A percentile compares a stretch with the other conserved stretches of the same genome.
phyloP scores from a whole-genome alignment of 1,140 invertebrate species.

The Lysiphlebus fabarum region DNA sequence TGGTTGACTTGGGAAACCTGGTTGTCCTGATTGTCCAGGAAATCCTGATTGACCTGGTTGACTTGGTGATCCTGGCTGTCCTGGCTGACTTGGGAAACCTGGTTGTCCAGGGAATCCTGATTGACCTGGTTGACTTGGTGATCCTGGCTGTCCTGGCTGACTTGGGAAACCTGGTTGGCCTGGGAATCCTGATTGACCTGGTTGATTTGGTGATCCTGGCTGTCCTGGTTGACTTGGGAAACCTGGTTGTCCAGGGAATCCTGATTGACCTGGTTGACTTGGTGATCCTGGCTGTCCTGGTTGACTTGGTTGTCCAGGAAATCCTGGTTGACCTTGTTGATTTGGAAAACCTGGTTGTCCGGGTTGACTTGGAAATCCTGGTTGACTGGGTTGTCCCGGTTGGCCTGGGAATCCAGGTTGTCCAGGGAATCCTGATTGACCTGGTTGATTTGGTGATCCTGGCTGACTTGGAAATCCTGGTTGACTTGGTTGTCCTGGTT shows the following conservation, averaged over 20 bases:
- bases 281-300: conserved; percentile 14
- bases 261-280: background rate
- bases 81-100: conserved; percentile 5
- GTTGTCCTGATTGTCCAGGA: conserved; percentile 15
- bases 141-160: conserved; percentile 14
- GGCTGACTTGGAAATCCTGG: conserved; percentile 12
- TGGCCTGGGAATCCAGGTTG: conserved; percentile 1
- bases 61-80: background rate
- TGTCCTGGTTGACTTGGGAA: background rate
- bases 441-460: background rate
- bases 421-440: background rate
- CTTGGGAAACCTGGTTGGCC: conserved; percentile 23
- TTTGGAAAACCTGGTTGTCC: conserved; percentile 11
- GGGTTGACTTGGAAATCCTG: conserved; percentile 19
- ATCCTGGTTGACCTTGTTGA: conserved; percentile 15
- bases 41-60: conserved; percentile 1
- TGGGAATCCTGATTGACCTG: conserved; percentile 15
- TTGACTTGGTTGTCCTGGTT: conserved; percentile 22
- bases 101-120: conserved; percentile 22
- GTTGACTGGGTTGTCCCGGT: conserved; percentile 20
- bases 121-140: conserved; percentile 2
- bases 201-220: conserved; percentile 6
- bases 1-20: conserved; percentile 1
- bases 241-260: too few species aligned
- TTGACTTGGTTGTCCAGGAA: conserved; percentile 26